These are phyloP conservation scores for Anagrus nilaparvatae DNA, from an alignment of 1,140 invertebrate species.

Conservation along the genomic window DNA sequence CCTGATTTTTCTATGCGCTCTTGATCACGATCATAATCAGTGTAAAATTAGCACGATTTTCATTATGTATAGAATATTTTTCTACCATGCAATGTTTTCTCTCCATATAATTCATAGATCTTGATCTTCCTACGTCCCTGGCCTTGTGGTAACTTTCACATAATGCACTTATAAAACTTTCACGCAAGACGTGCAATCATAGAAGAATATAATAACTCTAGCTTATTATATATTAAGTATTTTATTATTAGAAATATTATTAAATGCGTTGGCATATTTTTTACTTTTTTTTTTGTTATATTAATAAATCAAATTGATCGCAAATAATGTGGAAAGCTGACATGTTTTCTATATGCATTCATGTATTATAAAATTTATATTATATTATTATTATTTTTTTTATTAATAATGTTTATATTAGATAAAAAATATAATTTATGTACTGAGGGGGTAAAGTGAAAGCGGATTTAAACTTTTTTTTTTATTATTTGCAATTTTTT, in stretches of 20 bases:
- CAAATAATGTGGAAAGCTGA: too few relatives aligned
- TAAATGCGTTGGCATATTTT: not conserved
- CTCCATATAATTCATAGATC: slow-evolving; percentile 6
- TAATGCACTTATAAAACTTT: slow-evolving; percentile 13
- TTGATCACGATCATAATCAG: not conserved
- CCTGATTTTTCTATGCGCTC: too few relatives aligned
- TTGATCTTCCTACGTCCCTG: slow-evolving; percentile 13
- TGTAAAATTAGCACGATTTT: slow-evolving; percentile 7
- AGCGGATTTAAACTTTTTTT: too few relatives aligned
- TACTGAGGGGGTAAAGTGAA: too few relatives aligned
- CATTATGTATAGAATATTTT: too few relatives aligned
- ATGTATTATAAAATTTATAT: too few relatives aligned
- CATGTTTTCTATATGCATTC: too few relatives aligned
- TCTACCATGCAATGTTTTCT: slow-evolving; percentile 6
- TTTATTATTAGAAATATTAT: not conserved
- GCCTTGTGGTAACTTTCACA: slow-evolving; percentile 16
- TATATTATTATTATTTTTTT: too few relatives aligned
- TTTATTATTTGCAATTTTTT: too few relatives aligned
- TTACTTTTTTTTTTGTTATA: not conserved
- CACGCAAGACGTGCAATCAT: slow-evolving; percentile 4
- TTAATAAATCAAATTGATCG: not conserved
- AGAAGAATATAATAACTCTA: too few relatives aligned
- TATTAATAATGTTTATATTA: too few relatives aligned
- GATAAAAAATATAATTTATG: too few relatives aligned
- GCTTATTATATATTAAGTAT: not conserved